Conservation (phyloP, 2,888 invertebrate genomes). For the Harmothoe impar region DNA sequence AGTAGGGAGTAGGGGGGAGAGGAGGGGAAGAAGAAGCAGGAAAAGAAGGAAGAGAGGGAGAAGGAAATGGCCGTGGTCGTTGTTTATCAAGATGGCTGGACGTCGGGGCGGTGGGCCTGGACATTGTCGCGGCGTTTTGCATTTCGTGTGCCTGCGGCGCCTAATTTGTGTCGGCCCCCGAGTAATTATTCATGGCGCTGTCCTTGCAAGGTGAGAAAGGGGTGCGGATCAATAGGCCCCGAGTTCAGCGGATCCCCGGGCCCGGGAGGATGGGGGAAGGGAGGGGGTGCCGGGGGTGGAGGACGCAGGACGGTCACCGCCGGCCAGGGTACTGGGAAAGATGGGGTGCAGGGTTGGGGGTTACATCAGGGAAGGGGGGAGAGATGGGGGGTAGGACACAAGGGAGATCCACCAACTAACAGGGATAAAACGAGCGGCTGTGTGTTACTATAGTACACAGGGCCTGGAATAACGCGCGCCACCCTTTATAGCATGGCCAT, state of each 20-base stretch:
- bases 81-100: conserved; percentile 57
- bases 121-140: conserved; percentile 57
- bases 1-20: not conserved
- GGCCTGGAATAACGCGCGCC: not conserved
- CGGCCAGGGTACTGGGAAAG: conserved; percentile 49
- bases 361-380: not conserved
- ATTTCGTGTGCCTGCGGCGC: conserved; percentile 48
- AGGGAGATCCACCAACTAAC: conserved; percentile 46
- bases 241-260: conserved; percentile 46
- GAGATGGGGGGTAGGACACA: conserved; percentile 27
- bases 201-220: conserved; percentile 63
- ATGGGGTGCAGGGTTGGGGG: not conserved
- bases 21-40: not conserved
- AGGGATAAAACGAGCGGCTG: conserved; percentile 19
- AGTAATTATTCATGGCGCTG: conserved; percentile 60
- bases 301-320: conserved; percentile 36
- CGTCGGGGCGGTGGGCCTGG: conserved; percentile 20
- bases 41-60: not conserved
- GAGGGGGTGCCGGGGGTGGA: not conserved
- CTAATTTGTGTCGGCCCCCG: conserved; percentile 46
- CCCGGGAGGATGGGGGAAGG: conserved; percentile 17
- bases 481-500: conserved; percentile 26
- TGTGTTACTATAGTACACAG: not conserved
- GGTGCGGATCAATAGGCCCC: conserved; percentile 50
- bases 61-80: not conserved